A percentile compares a stretch with the other conserved stretches of the same genome.
These are phyloP conservation scores for Eupeodes luniger DNA, from an alignment of 2,888 invertebrate species.

Conservation along the genomic window DNA sequence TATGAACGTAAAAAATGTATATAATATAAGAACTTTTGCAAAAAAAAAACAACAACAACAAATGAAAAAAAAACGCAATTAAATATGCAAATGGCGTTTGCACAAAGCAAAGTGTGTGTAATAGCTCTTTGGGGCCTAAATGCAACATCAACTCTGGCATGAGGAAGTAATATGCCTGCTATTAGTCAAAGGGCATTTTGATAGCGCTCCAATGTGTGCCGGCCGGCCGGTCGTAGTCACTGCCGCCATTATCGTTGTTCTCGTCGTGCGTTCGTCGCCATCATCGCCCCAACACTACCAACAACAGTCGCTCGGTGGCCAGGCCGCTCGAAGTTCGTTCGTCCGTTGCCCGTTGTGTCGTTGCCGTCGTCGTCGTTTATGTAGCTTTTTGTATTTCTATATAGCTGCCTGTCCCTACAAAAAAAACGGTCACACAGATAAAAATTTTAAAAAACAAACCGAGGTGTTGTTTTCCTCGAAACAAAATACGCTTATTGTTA, in stretches of 20 bases:
- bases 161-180: slow-evolving; percentile 75
- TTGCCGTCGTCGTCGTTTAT: slow-evolving; percentile 17
- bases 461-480: slow-evolving; percentile 69
- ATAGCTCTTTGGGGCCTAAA: slow-evolving; percentile 74
- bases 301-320: neutral
- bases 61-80: slow-evolving; percentile 56
- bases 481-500: slow-evolving; percentile 54
- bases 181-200: slow-evolving; percentile 76
- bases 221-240: slow-evolving; percentile 14
- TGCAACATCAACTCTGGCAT: slow-evolving; percentile 70
- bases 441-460: slow-evolving; percentile 17
- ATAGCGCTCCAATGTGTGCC: slow-evolving; percentile 75
- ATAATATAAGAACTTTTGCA: slow-evolving; percentile 37
- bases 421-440: slow-evolving; percentile 55
- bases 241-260: slow-evolving; percentile 18
- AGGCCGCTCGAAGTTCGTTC: neutral
- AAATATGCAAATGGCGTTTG: slow-evolving; percentile 76
- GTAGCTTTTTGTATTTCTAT: neutral
- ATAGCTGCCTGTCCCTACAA: neutral
- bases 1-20: slow-evolving; percentile 22
- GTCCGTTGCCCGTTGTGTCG: slow-evolving; percentile 6
- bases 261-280: slow-evolving; percentile 7
- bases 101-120: slow-evolving; percentile 76
- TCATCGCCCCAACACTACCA: neutral
- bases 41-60: slow-evolving; percentile 15